A percentile compares a stretch with the other conserved stretches of the same genome.
Conservation (phyloP, 2,888 invertebrate genomes). For the Aporophyla nigra region DNA sequence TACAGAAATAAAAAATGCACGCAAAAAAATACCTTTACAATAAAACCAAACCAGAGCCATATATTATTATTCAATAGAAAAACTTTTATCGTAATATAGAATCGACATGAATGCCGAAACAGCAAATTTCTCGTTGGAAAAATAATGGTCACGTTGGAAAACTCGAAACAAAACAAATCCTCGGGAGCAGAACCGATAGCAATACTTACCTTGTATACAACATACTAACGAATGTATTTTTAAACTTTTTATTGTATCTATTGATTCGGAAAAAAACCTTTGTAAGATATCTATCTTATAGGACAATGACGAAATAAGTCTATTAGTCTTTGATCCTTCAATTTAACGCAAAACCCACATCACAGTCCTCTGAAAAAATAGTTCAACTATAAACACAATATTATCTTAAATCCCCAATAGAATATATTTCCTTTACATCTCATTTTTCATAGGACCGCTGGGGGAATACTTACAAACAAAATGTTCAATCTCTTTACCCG, state of each 20-base stretch:
- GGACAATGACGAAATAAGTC: conserved; percentile 14
- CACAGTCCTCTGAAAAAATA: conserved; percentile 25
- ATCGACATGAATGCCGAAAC: conserved; percentile 55
- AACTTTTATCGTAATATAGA: conserved; percentile 56
- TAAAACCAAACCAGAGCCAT: conserved; percentile 42
- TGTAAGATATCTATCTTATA: conserved; percentile 20
- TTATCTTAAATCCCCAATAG: conserved; percentile 63
- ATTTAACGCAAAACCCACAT: conserved; percentile 21
- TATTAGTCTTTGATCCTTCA: conserved; percentile 20
- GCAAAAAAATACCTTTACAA: conserved; percentile 38
- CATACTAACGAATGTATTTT: conserved; percentile 4
- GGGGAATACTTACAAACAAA: conserved; percentile 70
- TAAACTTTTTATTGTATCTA: conserved; percentile 20
- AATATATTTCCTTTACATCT: conserved; percentile 63
- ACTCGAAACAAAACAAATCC: conserved; percentile 56
- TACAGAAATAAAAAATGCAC: conserved; percentile 28
- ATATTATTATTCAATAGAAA: conserved; percentile 56
- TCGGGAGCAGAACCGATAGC: conserved; percentile 25
- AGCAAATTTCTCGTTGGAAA: conserved; percentile 45
- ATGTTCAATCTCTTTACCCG: conserved; percentile 75
- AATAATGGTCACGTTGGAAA: conserved; percentile 50
- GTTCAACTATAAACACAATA: conserved; percentile 45
- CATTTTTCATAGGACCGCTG: conserved; percentile 64
- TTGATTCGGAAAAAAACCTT: conserved; percentile 20
- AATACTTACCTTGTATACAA: conserved; percentile 38